These are phyloP conservation scores for Teleiodes luculella DNA, from an alignment of 2,888 invertebrate species.

Conservation along the genomic window DNA sequence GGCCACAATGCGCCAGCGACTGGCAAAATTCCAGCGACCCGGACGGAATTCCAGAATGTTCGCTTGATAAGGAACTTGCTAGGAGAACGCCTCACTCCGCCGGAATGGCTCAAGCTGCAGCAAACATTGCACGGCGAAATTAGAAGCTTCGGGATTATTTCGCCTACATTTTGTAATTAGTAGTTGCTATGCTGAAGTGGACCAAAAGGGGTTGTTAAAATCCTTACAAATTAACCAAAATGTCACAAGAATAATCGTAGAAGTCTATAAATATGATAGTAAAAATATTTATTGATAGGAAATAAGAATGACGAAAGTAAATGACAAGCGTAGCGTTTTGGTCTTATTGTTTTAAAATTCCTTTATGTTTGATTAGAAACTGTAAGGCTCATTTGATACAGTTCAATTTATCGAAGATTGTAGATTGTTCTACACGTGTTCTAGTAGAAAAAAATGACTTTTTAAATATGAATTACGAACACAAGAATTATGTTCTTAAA, in stretches of 20 bases:
- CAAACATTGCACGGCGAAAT: slow-evolving; percentile 2
- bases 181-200: not conserved
- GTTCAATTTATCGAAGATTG: not conserved
- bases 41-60: slow-evolving; percentile 48
- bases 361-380: not conserved
- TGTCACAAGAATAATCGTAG: too few species aligned
- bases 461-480: not conserved
- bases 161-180: slow-evolving; percentile 3
- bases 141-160: not conserved
- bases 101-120: not conserved
- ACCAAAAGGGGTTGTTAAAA: not conserved
- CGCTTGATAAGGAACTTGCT: slow-evolving; percentile 47
- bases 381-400: not conserved
- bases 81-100: slow-evolving; percentile 1
- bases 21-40: slow-evolving; percentile 61
- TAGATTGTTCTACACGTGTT: not conserved
- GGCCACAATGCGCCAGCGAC: slow-evolving; percentile 54
- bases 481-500: not conserved
- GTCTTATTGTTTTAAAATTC: not conserved
- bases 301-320: too few species aligned
- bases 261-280: too few species aligned
- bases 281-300: too few species aligned
- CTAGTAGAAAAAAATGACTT: not conserved
- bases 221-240: too few species aligned
- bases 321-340: not conserved